A percentile compares a stretch with the other conserved stretches of the same genome.
Conservation (phyloP, 2,113 vertebrate genomes). For the Sigmodon hispidus region DNA sequence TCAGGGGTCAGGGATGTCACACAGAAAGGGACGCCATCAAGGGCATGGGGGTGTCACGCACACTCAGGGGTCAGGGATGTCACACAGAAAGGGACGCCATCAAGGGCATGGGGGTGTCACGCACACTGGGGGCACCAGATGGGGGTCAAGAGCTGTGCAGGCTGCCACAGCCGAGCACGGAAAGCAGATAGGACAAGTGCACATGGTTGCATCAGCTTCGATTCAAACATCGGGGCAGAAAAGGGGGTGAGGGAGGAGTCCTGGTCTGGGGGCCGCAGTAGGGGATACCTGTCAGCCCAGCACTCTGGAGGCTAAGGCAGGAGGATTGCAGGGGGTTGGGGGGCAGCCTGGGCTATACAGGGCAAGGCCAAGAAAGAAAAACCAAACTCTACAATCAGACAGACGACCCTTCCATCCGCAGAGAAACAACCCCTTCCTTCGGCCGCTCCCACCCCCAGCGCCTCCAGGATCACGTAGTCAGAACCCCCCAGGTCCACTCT, state of each 20-base stretch:
- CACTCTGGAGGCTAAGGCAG: not conserved
- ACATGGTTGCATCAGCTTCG: too few relatives aligned
- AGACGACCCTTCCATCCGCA: not conserved
- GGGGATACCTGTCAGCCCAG: not conserved
- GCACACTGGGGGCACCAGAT: too few relatives aligned
- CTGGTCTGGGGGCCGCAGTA: fast-evolving
- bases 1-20: too few relatives aligned
- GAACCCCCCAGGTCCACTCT: not conserved
- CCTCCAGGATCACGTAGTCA: not conserved
- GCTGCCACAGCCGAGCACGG: not conserved
- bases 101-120: not conserved
- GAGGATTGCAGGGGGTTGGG: too few relatives aligned
- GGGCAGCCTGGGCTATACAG: not conserved
- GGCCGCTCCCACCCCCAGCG: not conserved
- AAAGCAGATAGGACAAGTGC: not conserved
- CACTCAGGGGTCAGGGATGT: too few relatives aligned
- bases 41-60: too few relatives aligned
- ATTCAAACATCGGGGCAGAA: not conserved
- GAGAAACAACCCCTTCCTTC: not conserved
- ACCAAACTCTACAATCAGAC: not conserved
- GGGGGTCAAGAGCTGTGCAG: too few relatives aligned
- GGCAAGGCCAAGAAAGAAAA: not conserved
- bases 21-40: too few relatives aligned
- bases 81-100: too few relatives aligned
- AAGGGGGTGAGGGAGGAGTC: not conserved